Conservation (phyloP, 2,888 invertebrate species). For the Cheilosia vulpina region DNA sequence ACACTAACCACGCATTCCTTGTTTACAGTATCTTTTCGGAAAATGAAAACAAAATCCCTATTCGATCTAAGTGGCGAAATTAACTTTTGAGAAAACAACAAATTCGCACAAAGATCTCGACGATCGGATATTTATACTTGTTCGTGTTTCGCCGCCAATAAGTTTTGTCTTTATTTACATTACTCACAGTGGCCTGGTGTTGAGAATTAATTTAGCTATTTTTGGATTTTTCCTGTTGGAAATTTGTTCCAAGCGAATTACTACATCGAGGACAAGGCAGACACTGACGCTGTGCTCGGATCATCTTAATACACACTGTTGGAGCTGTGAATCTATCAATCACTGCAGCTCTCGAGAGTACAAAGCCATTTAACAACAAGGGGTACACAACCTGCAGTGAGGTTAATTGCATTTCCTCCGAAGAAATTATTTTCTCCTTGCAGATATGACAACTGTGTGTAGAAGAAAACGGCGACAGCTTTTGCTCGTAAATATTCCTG, state of each 20-base stretch:
- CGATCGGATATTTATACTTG: slow-evolving; percentile 23
- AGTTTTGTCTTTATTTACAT: background rate
- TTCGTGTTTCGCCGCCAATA: background rate
- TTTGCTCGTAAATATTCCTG: slow-evolving; percentile 14
- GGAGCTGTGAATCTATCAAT: slow-evolving; percentile 35
- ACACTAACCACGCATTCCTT: background rate
- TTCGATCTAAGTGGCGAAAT: slow-evolving; percentile 3
- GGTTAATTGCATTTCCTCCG: slow-evolving; percentile 48
- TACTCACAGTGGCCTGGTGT: background rate
- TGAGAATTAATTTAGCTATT: slow-evolving; percentile 4
- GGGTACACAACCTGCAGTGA: slow-evolving; percentile 56
- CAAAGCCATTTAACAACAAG: slow-evolving; percentile 25
- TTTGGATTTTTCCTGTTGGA: background rate
- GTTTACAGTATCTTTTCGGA: background rate
- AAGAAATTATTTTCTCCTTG: slow-evolving; percentile 8
- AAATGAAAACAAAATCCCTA: slow-evolving; percentile 6
- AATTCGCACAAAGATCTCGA: slow-evolving; percentile 18
- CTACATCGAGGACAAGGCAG: slow-evolving; percentile 41
- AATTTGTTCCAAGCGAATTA: slow-evolving; percentile 1
- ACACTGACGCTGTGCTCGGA: slow-evolving; percentile 5
- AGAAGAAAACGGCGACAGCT: slow-evolving; percentile 17
- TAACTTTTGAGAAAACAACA: slow-evolving; percentile 11
- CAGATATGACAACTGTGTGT: background rate
- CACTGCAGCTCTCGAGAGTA: slow-evolving; percentile 8
- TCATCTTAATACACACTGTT: slow-evolving; percentile 12